Conservation (phyloP, 2,888 invertebrate genomes). For the Tupiocoris notatus region DNA sequence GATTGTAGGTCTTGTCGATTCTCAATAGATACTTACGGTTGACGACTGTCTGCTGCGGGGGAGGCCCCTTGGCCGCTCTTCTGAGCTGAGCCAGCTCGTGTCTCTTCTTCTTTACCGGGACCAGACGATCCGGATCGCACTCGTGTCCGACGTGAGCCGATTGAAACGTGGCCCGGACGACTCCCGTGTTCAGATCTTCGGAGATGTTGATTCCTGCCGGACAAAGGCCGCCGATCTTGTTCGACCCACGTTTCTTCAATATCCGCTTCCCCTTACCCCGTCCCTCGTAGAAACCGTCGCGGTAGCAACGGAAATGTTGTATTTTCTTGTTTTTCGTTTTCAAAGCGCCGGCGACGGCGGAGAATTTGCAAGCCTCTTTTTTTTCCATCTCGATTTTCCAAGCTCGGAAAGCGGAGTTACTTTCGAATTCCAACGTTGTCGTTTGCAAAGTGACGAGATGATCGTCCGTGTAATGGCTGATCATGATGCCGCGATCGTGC, state of each 20-base stretch:
- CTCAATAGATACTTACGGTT: constrained; percentile 20
- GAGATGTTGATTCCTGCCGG: not conserved
- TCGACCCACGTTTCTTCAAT: not conserved
- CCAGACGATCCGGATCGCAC: not conserved
- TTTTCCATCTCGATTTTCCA: constrained; percentile 11
- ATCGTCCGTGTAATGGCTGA: not conserved
- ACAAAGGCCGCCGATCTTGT: constrained; percentile 8
- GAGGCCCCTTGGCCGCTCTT: not conserved
- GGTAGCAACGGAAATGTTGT: not conserved
- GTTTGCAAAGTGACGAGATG: not conserved
- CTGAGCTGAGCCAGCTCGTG: not conserved
- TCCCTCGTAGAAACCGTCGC: constrained; percentile 3
- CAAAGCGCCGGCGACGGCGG: not conserved
- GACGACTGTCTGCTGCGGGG: not conserved
- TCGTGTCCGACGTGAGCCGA: not conserved
- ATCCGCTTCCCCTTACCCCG: not conserved
- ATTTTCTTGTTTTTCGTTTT: not conserved
- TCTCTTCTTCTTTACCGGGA: not conserved
- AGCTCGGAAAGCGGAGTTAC: not conserved
- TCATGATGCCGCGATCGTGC: not conserved
- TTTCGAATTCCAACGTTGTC: not conserved
- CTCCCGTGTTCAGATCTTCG: constrained; percentile 2
- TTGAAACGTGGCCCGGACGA: not conserved
- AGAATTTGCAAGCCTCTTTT: not conserved
- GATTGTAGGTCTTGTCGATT: constrained; percentile 4